Evolutionary conservation across 2,888 invertebrate genomes (phyloP).

Genomic region (Uropetala carovei): DNA sequence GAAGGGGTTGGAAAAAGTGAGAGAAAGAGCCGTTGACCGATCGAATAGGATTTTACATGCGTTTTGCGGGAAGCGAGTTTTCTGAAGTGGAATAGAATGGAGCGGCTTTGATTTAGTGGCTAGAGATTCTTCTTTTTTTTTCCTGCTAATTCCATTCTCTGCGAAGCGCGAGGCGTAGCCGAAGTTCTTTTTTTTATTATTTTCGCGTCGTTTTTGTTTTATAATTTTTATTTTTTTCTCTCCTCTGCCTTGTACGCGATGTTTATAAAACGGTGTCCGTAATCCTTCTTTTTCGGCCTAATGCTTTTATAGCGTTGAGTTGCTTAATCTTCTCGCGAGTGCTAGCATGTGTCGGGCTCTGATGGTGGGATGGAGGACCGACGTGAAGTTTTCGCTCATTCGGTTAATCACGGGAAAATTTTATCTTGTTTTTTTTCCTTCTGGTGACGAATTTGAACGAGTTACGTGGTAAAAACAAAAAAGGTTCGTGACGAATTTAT

Average conservation of each 20-base stretch:
- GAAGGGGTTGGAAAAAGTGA: not conserved
- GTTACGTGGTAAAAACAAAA: too few relatives aligned
- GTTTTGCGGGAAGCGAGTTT: constrained; percentile 36
- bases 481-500: too few relatives aligned
- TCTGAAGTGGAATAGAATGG: constrained; percentile 42
- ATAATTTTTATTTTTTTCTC: not conserved
- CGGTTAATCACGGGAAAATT: too few relatives aligned
- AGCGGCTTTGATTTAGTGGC: constrained; percentile 30
- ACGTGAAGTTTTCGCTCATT: too few relatives aligned
- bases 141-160: not conserved
- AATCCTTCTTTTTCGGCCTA: not conserved
- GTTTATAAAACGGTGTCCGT: not conserved
- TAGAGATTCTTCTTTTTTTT: not conserved
- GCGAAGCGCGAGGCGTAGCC: not conserved
- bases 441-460: too few relatives aligned
- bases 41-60: constrained; percentile 53
- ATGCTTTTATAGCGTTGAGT: too few relatives aligned
- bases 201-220: too few relatives aligned
- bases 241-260: not conserved
- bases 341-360: too few relatives aligned
- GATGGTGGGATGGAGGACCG: too few relatives aligned
- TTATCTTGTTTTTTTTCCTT: too few relatives aligned
- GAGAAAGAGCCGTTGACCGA: not conserved
- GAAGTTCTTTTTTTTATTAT: too few relatives aligned
- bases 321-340: too few relatives aligned